These are phyloP conservation scores for Nyctereutes procyonoides DNA, from an alignment of 2,113 vertebrate genomes.

Conservation along the genomic window DNA sequence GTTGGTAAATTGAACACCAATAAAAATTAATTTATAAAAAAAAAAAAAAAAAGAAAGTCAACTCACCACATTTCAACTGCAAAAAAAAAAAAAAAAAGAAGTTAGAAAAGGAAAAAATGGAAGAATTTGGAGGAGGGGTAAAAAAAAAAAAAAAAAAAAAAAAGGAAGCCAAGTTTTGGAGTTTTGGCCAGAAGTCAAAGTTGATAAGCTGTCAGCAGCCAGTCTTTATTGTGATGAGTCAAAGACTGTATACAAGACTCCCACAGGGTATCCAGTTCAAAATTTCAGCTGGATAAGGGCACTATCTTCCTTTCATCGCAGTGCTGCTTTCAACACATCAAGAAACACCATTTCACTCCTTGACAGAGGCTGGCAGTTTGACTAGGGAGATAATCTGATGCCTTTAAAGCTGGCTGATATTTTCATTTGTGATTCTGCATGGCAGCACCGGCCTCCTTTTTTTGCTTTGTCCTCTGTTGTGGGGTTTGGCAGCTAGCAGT, in stretches of 20 bases:
- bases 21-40: too few species aligned
- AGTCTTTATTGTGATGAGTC: conserved; percentile 63
- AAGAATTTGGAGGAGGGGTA: not conserved
- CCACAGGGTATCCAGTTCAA: conserved; percentile 59
- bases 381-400: conserved; percentile 58
- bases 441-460: not conserved
- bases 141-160: not conserved
- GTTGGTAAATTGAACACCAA: too few species aligned
- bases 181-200: conserved; percentile 77
- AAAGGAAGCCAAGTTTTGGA: conserved; percentile 75
- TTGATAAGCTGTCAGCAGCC: conserved; percentile 79
- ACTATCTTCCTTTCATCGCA: conserved; percentile 80
- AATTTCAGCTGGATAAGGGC: conserved; percentile 76
- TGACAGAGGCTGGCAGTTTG: conserved; percentile 57
- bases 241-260: conserved; percentile 58
- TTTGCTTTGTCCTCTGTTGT: not conserved
- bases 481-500: conserved; percentile 1
- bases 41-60: too few species aligned
- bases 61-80: too few species aligned
- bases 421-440: conserved; percentile 71
- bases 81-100: too few species aligned
- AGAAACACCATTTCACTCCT: conserved; percentile 64
- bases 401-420: conserved; percentile 72
- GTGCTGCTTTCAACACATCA: conserved; percentile 37
- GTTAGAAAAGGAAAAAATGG: not conserved